These are phyloP conservation scores for Hepsetus odoe DNA, from an alignment of 2,113 vertebrate species.

Conservation along the genomic window DNA sequence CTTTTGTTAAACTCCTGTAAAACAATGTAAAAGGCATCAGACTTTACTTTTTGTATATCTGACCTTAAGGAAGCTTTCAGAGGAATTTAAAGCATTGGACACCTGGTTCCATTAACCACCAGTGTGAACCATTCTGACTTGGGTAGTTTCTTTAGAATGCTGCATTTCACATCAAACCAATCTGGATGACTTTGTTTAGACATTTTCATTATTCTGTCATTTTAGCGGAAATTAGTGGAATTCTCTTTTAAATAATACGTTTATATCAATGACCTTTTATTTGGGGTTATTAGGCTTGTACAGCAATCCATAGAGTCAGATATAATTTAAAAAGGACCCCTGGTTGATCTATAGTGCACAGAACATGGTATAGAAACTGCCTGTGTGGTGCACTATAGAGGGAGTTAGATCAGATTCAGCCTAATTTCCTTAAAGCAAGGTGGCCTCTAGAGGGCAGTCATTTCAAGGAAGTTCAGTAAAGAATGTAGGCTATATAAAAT, in stretches of 20 bases:
- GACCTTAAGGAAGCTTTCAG: no score
- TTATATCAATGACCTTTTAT: not conserved
- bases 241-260: not conserved
- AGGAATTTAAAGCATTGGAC: no score
- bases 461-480: not conserved
- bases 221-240: not conserved
- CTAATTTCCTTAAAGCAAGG: not conserved
- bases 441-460: conserved; percentile 34
- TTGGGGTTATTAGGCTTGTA: not conserved
- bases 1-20: no score
- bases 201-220: not conserved
- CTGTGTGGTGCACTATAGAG: not conserved
- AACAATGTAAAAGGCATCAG: no score
- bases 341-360: not conserved
- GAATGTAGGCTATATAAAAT: not conserved
- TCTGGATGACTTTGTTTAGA: not conserved
- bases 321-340: not conserved
- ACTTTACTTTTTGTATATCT: no score
- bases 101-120: no score
- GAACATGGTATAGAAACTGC: not conserved
- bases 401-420: not conserved
- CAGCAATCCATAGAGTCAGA: not conserved
- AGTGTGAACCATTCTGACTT: no score
- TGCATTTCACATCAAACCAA: not conserved
- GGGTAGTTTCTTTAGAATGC: no score